Conservation (phyloP, 2,797 vertebrate species). For the Anguilla obscura region DNA sequence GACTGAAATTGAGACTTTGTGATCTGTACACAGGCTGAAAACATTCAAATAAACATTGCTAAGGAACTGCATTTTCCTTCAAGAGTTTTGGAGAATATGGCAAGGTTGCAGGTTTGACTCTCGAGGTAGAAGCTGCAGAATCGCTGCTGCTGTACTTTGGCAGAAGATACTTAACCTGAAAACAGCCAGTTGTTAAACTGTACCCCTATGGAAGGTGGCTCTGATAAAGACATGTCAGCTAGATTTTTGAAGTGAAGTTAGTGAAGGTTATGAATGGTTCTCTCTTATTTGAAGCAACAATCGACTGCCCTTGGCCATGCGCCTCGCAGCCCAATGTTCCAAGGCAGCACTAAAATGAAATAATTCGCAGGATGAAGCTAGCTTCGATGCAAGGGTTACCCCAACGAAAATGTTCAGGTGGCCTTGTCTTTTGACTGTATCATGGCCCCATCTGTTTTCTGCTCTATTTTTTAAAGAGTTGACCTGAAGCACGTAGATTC, state of each 20-base stretch:
- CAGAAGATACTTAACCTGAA: not conserved
- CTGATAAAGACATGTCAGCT: not conserved
- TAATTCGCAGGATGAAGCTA: not conserved
- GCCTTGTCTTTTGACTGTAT: constrained; percentile 24
- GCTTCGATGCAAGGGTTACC: constrained; percentile 30
- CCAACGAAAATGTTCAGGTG: constrained; percentile 22
- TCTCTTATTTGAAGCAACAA: constrained; percentile 7
- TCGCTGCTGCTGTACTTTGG: not conserved
- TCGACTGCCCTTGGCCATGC: constrained; percentile 36
- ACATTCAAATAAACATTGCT: too few species aligned
- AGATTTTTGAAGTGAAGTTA: not conserved
- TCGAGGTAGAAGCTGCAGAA: too few species aligned
- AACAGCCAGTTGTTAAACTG: not conserved
- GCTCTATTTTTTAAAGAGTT: not conserved
- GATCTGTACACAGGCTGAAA: not conserved
- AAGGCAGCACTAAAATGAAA: not conserved
- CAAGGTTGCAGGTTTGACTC: not conserved
- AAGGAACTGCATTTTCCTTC: too few species aligned
- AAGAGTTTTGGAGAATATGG: not conserved
- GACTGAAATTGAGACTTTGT: not conserved
- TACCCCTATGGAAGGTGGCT: not conserved
- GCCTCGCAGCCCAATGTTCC: constrained; percentile 39
- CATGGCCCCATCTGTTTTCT: not conserved
- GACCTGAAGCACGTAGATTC: not conserved
- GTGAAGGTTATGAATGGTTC: not conserved